These are phyloP conservation scores for Smutsia temminckii DNA, from an alignment of 2,797 vertebrate species.

Conservation along the genomic window DNA sequence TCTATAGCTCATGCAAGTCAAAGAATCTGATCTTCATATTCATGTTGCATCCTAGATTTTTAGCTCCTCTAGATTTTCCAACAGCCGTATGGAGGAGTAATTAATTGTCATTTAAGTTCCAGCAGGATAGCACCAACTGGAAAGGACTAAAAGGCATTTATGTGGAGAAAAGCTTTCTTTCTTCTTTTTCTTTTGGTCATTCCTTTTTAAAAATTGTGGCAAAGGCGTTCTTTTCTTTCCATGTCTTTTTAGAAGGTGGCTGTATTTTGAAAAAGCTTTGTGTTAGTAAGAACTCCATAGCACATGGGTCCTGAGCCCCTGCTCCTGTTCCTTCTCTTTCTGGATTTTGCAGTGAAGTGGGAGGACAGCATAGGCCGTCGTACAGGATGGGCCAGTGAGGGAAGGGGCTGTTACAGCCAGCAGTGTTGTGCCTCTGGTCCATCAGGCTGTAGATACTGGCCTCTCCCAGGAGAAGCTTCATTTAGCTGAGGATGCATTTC, in stretches of 20 bases:
- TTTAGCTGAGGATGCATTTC: not conserved
- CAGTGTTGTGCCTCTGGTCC: not conserved
- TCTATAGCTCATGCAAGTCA: not conserved
- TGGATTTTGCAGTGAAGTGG: not conserved
- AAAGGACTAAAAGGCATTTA: constrained; percentile 29
- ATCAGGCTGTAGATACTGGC: not conserved
- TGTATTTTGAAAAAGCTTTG: not conserved
- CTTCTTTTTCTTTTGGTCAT: not conserved
- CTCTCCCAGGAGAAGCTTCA: not conserved
- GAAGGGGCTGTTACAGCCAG: not conserved
- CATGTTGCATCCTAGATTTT: not conserved
- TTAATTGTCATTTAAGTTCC: constrained; percentile 28
- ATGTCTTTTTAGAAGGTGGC: not conserved
- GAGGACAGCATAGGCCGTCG: not conserved
- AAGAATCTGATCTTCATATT: not conserved
- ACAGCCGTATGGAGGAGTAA: not conserved
- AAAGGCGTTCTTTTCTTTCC: constrained; percentile 7
- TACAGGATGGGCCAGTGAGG: not conserved
- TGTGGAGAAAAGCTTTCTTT: constrained; percentile 17
- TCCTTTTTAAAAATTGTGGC: not conserved
- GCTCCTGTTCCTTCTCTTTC: not conserved
- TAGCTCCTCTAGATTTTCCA: constrained; percentile 28
- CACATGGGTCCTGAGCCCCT: not conserved
- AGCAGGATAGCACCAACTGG: not conserved
- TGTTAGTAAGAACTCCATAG: not conserved